phyloP scores from a whole-genome alignment of 1,140 invertebrate genomes.

The Micrasema minimum region DNA sequence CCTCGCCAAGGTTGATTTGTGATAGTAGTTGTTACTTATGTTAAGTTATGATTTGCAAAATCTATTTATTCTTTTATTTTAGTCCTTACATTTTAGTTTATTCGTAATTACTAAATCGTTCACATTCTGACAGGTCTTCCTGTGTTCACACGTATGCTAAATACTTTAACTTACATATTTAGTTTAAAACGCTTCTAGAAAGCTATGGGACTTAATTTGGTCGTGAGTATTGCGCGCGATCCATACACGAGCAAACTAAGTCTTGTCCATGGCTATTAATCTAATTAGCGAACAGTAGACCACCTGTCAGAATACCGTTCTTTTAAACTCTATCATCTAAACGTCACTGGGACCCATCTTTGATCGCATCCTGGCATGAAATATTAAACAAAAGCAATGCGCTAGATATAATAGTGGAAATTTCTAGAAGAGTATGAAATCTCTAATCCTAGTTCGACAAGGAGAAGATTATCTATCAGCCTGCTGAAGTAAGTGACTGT shows the following conservation, averaged over 20 bases:
- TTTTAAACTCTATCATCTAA: constrained; percentile 26
- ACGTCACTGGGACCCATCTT: neutral
- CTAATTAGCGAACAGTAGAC: constrained; percentile 8
- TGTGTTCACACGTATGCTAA: constrained; percentile 25
- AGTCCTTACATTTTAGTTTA: constrained; percentile 41
- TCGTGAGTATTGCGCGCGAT: constrained; percentile 37
- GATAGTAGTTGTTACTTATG: constrained; percentile 48
- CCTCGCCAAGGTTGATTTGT: constrained; percentile 39
- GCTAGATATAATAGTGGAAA: constrained; percentile 15
- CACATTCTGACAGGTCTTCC: constrained; percentile 28
- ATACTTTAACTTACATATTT: constrained; percentile 18
- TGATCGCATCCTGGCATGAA: neutral
- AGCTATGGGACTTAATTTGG: constrained; percentile 8
- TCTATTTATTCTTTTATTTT: constrained; percentile 50
- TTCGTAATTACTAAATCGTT: constrained; percentile 30
- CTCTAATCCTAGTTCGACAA: constrained; percentile 2
- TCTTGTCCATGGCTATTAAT: neutral
- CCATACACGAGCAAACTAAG: constrained; percentile 21
- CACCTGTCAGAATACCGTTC: constrained; percentile 28
- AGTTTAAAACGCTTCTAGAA: constrained; percentile 11
- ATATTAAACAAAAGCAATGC: constrained; percentile 2
- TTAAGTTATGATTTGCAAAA: constrained; percentile 55
- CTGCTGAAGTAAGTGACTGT: constrained; percentile 25
- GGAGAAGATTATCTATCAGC: constrained; percentile 15
- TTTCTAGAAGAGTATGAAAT: constrained; percentile 33